Evolutionary conservation across 2,113 vertebrate species (phyloP), one percentile per base, ranked within the genome.

Genomic region (Rhegmatorhina hoffmannsi): DNA sequence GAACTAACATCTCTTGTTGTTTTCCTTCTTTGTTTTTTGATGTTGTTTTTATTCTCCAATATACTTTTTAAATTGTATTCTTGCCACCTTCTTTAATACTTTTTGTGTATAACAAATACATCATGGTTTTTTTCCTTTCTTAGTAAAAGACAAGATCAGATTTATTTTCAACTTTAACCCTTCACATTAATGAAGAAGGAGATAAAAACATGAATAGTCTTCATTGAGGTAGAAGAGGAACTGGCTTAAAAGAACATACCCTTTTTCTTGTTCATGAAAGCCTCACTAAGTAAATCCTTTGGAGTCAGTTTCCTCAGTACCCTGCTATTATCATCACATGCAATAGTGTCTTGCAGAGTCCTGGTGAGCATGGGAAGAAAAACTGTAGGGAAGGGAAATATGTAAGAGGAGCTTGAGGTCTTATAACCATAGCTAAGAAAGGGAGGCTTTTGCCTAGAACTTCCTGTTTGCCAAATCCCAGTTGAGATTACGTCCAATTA

Each of bases 1-100:
- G 78, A 93, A 95, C 88, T 96, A 74, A 78, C 44, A 68, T 69
- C 5, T 83, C 77, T 50, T 94, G 64, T 11, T 84, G 24, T 49
- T 73, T 92, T 91, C 81, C 17, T 52, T 74, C 14, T 55, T 47
- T 43, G 4, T 15, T 63, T 58, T 53, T 50, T 58, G 13, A 55
- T 73, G 85, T 47, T 73, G 85, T 47, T 73, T 17, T 63, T 60
- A 53, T 55, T 50, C 7, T 84, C 29, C 25, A 53, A 56, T 76
- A 81, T 60, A 33, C 43, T 91, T 80, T 16, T 90, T 96, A 85
- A 66, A 70, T 84, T 81, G 15, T 66, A 60, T 47, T 77, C 43
- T 80, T 89, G 20, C 29, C 6, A 38, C 67, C 21, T 59, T 89
- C 56, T 93, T 89, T 76, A 90, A 66, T 75, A 88, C 4, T 3